Percentiles rank a stretch among this genome's conserved stretches.
These are phyloP conservation scores for Rhodeus uyekii DNA, from an alignment of 2,797 vertebrate genomes.

Conservation along the genomic window DNA sequence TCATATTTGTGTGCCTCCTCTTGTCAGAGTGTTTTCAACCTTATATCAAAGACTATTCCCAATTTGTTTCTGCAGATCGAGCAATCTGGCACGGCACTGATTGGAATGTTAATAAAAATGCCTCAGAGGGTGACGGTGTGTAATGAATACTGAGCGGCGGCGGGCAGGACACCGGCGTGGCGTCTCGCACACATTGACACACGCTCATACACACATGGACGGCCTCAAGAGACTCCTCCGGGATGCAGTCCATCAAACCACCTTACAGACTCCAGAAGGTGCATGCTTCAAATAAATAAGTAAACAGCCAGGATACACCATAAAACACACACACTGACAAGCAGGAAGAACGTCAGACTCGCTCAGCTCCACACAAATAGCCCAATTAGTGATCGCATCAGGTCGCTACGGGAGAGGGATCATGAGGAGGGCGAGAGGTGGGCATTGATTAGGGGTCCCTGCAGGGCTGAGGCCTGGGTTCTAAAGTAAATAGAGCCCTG, in stretches of 20 bases:
- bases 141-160: conserved; percentile 65
- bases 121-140: conserved; percentile 56
- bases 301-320: conserved; percentile 37
- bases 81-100: conserved; percentile 63
- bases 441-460: conserved; percentile 54
- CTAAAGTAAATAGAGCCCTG: conserved; percentile 45
- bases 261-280: conserved; percentile 44
- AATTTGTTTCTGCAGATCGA: conserved; percentile 72
- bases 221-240: conserved; percentile 35
- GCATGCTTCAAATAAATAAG: conserved; percentile 44
- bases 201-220: not conserved
- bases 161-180: conserved; percentile 18
- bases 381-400: conserved; percentile 54
- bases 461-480: conserved; percentile 36
- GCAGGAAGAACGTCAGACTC: conserved; percentile 21
- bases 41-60: conserved; percentile 73
- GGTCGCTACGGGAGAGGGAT: conserved; percentile 52
- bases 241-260: conserved; percentile 44
- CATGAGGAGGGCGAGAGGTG: conserved; percentile 36
- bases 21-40: conserved; percentile 65
- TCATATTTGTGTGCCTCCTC: conserved; percentile 48
- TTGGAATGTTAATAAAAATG: conserved; percentile 72
- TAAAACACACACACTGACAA: conserved; percentile 33
- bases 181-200: conserved; percentile 1
- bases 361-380: conserved; percentile 38